phyloP scores from a whole-genome alignment of 2,888 invertebrate species.

The Ormyrus pomaceus region DNA sequence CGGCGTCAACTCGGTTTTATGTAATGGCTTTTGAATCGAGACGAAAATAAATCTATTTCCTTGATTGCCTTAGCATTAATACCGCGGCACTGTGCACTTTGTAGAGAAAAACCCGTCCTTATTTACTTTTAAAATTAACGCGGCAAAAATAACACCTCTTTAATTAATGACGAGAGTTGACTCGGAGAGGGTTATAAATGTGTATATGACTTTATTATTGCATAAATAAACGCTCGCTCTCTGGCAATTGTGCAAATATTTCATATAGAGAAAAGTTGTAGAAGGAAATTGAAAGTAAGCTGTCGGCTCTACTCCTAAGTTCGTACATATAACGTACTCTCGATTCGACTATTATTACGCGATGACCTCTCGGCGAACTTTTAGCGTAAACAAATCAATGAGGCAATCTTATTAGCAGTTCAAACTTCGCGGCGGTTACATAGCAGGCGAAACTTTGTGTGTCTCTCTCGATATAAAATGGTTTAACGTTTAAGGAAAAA shows the following conservation, averaged over 20 bases:
- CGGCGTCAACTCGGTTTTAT: constrained; percentile 8
- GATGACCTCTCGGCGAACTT: constrained; percentile 37
- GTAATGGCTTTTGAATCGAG: constrained; percentile 30
- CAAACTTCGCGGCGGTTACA: constrained; percentile 19
- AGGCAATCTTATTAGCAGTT: constrained; percentile 20
- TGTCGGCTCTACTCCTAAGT: constrained; percentile 10
- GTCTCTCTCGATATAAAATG: constrained; percentile 8
- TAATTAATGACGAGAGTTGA: too few species aligned
- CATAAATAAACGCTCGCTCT: too few species aligned
- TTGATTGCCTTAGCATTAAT: neutral
- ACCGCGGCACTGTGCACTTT: neutral
- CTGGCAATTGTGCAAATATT: too few species aligned
- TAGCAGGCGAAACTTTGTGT: neutral
- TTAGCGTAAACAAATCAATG: constrained; percentile 42
- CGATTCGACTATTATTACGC: constrained; percentile 32
- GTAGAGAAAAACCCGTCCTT: too few species aligned
- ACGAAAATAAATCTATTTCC: constrained; percentile 23
- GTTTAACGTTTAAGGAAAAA: neutral
- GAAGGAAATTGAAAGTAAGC: constrained; percentile 3
- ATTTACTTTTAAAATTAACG: too few species aligned
- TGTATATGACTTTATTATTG: too few species aligned
- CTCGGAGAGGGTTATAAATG: too few species aligned
- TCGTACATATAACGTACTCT: neutral
- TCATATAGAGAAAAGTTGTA: neutral
- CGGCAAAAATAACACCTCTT: too few species aligned